phyloP scores from a whole-genome alignment of 2,113 vertebrate genomes.

The Formicarius rufipectus region DNA sequence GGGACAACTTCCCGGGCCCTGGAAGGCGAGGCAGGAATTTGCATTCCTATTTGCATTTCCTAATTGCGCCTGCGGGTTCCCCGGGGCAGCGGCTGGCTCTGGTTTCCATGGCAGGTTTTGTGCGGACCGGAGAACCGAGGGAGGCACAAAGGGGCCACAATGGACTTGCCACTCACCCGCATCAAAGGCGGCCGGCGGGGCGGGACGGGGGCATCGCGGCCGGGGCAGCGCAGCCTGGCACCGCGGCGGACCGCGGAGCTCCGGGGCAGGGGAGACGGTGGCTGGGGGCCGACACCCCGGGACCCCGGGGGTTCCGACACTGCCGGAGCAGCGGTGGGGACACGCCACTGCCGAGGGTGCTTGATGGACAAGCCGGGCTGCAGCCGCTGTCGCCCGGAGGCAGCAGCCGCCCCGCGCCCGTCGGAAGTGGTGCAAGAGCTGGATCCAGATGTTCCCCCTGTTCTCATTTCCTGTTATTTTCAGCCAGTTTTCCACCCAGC shows the following conservation, averaged over 20 bases:
- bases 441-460: background rate
- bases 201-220: background rate
- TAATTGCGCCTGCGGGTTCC: constrained; percentile 54
- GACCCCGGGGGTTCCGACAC: background rate
- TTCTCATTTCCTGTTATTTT: background rate
- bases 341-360: fast-evolving
- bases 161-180: constrained; percentile 41
- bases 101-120: constrained; percentile 68
- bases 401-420: background rate
- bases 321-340: background rate
- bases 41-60: constrained; percentile 58
- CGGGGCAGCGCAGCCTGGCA: background rate
- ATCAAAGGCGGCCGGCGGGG: constrained; percentile 43
- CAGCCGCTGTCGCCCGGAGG: background rate
- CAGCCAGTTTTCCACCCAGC: background rate
- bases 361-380: fast-evolving
- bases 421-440: background rate
- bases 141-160: constrained; percentile 57
- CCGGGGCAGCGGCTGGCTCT: constrained; percentile 28
- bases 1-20: background rate
- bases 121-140: constrained; percentile 1
- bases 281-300: fast-evolving
- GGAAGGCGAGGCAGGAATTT: background rate
- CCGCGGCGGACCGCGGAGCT: fast-evolving
- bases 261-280: background rate